Evolutionary conservation across 2,888 invertebrate species (phyloP).

Genomic region (Tridacna crocea): DNA sequence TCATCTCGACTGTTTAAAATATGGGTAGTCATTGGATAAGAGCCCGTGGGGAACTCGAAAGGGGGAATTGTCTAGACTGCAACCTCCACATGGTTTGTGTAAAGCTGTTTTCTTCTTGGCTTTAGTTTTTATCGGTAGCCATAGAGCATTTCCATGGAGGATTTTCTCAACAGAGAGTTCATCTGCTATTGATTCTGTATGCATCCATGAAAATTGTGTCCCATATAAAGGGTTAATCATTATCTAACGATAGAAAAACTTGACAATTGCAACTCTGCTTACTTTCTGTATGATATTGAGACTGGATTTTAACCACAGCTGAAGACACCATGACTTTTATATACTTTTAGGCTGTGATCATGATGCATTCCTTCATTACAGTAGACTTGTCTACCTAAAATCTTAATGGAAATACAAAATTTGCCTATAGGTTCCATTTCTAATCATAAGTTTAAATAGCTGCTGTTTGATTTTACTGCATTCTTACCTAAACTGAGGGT

Average conservation of each 20-base stretch:
- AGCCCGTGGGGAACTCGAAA: constrained; percentile 36
- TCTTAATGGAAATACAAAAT: no score
- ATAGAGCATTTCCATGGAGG: not conserved
- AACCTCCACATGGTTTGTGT: constrained; percentile 27
- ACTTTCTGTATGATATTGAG: no score
- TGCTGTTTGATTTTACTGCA: not conserved
- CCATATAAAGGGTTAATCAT: no score
- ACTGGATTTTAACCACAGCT: no score
- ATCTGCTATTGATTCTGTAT: constrained; percentile 16
- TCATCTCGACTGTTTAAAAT: constrained; percentile 27
- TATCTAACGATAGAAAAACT: no score
- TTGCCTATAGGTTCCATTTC: no score
- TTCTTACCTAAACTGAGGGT: not conserved
- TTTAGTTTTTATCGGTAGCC: not conserved
- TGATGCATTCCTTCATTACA: no score
- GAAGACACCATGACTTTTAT: no score
- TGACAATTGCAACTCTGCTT: no score
- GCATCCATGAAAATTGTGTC: not conserved
- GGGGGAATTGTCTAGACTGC: constrained; percentile 51
- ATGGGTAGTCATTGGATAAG: constrained; percentile 57
- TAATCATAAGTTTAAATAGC: no score
- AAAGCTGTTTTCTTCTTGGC: not conserved
- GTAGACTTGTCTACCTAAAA: no score
- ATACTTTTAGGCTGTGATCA: no score
- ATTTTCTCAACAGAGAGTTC: constrained; percentile 1